These are phyloP conservation scores for Spodoptera picta DNA, from an alignment of 2,888 invertebrate species.

Conservation along the genomic window DNA sequence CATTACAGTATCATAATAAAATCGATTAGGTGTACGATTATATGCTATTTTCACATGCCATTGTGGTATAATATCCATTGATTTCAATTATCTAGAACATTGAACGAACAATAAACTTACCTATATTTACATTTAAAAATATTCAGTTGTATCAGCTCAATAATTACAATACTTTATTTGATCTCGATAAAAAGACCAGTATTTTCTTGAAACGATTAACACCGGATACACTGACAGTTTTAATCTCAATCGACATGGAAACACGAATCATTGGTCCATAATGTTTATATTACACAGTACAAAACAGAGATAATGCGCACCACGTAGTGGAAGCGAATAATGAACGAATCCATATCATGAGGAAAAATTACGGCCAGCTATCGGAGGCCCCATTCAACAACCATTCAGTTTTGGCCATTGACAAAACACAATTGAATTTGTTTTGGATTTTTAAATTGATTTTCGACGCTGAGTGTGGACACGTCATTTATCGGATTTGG, in stretches of 20 bases:
- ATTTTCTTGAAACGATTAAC: conserved; percentile 11
- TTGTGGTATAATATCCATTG: too few species aligned
- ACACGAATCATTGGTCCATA: conserved; percentile 21
- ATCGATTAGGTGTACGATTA: not conserved
- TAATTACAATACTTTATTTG: too few species aligned
- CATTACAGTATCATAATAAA: too few species aligned
- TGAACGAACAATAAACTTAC: too few species aligned
- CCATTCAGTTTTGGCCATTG: conserved; percentile 14
- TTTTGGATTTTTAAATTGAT: conserved; percentile 18
- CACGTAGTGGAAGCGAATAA: conserved; percentile 37
- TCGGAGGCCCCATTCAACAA: conserved; percentile 28
- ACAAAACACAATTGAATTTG: conserved; percentile 30
- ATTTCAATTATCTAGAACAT: too few species aligned
- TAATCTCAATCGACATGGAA: conserved; percentile 39
- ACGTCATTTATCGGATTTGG: conserved; percentile 40
- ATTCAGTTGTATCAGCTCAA: too few species aligned
- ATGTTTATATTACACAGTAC: conserved; percentile 34
- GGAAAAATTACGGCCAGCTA: conserved; percentile 31
- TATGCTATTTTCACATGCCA: too few species aligned
- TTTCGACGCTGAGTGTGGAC: conserved; percentile 35
- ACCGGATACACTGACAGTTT: conserved; percentile 18
- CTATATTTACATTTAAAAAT: too few species aligned
- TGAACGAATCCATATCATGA: conserved; percentile 28
- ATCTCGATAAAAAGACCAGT: not conserved
- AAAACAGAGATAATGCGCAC: conserved; percentile 37